Evolutionary conservation across 2,888 invertebrate species (phyloP).

Genomic region (Troilus luridus): DNA sequence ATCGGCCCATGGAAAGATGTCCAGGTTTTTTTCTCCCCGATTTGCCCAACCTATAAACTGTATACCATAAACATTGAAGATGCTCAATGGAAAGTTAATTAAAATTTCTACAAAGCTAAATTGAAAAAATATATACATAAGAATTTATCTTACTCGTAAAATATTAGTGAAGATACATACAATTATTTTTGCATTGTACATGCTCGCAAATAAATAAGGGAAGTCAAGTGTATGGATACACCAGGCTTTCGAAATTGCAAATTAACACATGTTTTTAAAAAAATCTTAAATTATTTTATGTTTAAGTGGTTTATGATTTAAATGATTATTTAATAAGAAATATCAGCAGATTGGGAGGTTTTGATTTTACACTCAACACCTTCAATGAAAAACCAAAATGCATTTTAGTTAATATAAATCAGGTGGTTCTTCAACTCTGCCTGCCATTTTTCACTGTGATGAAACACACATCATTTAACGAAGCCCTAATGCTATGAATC

Average conservation of each 20-base stretch:
- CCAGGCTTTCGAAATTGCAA: not conserved
- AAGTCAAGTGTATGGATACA: too few species aligned
- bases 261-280: not conserved
- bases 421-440: not conserved
- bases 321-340: slow-evolving; percentile 22
- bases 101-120: too few species aligned
- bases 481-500: not conserved
- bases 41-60: too few species aligned
- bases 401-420: slow-evolving; percentile 37
- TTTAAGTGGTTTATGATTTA: not conserved
- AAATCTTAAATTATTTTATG: not conserved
- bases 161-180: too few species aligned
- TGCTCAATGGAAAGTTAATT: too few species aligned
- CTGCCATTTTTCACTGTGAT: not conserved
- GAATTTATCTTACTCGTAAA: too few species aligned
- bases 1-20: too few species aligned
- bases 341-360: slow-evolving; percentile 32
- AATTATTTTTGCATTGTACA: too few species aligned
- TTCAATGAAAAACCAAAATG: slow-evolving; percentile 20
- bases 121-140: too few species aligned
- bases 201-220: too few species aligned
- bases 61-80: too few species aligned
- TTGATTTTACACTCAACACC: slow-evolving; percentile 1
- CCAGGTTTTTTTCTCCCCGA: too few species aligned
- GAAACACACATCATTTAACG: slow-evolving; percentile 6